A percentile compares a stretch with the other conserved stretches of the same genome.
Conservation (phyloP, 1,140 invertebrate genomes). For the Philotrypesis tridentata region DNA sequence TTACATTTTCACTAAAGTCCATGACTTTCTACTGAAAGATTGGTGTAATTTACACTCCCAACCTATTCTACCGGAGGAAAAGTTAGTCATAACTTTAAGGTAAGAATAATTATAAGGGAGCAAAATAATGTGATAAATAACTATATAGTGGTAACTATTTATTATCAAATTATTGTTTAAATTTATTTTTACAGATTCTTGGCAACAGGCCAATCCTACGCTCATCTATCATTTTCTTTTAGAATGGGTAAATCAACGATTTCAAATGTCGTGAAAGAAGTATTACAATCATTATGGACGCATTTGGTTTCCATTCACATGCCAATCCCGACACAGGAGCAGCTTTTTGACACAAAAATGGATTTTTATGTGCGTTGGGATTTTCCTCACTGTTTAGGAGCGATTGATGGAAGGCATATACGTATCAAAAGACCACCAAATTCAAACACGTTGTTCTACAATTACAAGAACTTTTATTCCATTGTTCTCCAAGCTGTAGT, state of each 20-base stretch:
- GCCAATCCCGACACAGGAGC: neutral
- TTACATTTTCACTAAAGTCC: conserved; percentile 1
- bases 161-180: neutral
- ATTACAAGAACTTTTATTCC: conserved; percentile 63
- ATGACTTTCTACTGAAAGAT: neutral
- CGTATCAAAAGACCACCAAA: conserved; percentile 62
- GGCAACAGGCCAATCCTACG: neutral
- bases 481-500: no score
- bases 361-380: neutral
- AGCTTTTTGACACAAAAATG: neutral
- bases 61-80: conserved; percentile 7
- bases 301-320: neutral
- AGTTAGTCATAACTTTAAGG: conserved; percentile 10
- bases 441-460: conserved; percentile 65
- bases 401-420: conserved; percentile 69
- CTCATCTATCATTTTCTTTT: neutral
- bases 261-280: neutral
- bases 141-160: neutral
- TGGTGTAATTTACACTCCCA: conserved; percentile 18
- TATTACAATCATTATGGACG: neutral
- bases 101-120: no score
- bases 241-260: neutral
- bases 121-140: no score
- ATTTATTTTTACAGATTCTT: conserved; percentile 3
- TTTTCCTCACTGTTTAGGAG: conserved; percentile 61